These are phyloP conservation scores for Vanessa tameamea DNA, from an alignment of 1,140 invertebrate species.

Conservation along the genomic window DNA sequence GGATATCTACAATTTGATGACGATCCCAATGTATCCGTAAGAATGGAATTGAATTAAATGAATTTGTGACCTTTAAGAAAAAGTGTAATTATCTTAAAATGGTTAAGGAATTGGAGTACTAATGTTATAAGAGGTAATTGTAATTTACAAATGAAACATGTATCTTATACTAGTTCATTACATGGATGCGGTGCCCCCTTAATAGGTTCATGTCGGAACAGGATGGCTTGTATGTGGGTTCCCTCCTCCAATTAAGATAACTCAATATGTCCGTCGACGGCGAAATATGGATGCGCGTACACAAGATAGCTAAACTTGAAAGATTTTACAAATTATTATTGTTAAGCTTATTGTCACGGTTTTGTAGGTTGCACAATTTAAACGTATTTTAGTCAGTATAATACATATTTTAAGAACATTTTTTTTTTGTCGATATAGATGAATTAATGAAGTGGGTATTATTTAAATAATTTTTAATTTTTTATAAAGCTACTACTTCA, in stretches of 20 bases:
- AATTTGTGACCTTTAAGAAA: no score
- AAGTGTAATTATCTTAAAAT: no score
- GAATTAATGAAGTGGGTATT: no score
- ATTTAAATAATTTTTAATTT: no score
- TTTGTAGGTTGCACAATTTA: background rate
- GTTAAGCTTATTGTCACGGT: background rate
- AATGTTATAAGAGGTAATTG: background rate
- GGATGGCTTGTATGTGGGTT: constrained; percentile 54
- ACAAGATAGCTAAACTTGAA: constrained; percentile 56
- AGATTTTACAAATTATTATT: constrained; percentile 13
- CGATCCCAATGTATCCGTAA: no score
- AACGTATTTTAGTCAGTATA: no score
- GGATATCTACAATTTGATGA: no score
- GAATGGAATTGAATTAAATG: no score
- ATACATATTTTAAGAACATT: no score
- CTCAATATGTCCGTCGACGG: constrained; percentile 66
- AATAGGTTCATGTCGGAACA: constrained; percentile 37
- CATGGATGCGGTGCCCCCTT: background rate
- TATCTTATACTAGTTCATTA: background rate
- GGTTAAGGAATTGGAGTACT: no score
- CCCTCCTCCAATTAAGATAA: constrained; percentile 72
- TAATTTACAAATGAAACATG: background rate
- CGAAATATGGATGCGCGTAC: constrained; percentile 65
- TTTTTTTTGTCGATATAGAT: no score
- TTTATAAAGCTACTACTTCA: no score